Conservation (phyloP, 2,888 invertebrate genomes). For the Caenorhabditis doughertyi region DNA sequence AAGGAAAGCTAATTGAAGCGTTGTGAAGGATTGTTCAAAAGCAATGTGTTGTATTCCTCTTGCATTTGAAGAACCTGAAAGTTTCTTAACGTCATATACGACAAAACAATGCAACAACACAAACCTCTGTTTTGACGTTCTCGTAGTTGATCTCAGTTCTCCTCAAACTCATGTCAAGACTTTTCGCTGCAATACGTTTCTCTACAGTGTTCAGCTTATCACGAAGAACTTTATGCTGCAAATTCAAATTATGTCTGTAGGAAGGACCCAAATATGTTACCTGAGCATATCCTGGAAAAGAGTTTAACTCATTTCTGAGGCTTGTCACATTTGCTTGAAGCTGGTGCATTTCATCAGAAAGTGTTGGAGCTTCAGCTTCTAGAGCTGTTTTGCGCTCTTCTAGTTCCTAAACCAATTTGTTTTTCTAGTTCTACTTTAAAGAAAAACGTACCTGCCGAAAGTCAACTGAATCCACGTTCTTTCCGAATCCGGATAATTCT, state of each 20-base stretch:
- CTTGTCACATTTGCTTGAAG: conserved; percentile 46
- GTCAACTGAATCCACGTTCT: conserved; percentile 8
- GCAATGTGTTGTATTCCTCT: conserved; percentile 51
- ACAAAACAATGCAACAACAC: background rate
- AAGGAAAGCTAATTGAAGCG: conserved; percentile 8
- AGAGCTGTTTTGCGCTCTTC: conserved; percentile 55
- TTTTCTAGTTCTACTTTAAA: background rate
- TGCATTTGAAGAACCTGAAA: conserved; percentile 49
- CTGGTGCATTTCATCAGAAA: conserved; percentile 59
- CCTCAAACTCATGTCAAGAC: conserved; percentile 47
- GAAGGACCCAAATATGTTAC: conserved; percentile 14
- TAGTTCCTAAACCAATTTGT: conserved; percentile 51
- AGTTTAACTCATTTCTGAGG: conserved; percentile 51
- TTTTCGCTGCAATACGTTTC: conserved; percentile 59
- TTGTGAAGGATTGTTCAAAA: conserved; percentile 10
- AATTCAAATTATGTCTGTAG: background rate
- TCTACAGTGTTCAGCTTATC: conserved; percentile 14
- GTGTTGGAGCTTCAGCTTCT: conserved; percentile 43
- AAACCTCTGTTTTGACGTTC: conserved; percentile 70
- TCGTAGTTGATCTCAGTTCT: conserved; percentile 71
- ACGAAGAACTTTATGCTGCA: conserved; percentile 37
- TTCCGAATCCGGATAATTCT: conserved; percentile 47
- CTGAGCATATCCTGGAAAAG: conserved; percentile 60
- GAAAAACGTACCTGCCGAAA: background rate
- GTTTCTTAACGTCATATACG: background rate